Evolutionary conservation across 2,113 vertebrate species (phyloP), one percentile per base, ranked within the genome.

Genomic region (Anas platyrhynchos): DNA sequence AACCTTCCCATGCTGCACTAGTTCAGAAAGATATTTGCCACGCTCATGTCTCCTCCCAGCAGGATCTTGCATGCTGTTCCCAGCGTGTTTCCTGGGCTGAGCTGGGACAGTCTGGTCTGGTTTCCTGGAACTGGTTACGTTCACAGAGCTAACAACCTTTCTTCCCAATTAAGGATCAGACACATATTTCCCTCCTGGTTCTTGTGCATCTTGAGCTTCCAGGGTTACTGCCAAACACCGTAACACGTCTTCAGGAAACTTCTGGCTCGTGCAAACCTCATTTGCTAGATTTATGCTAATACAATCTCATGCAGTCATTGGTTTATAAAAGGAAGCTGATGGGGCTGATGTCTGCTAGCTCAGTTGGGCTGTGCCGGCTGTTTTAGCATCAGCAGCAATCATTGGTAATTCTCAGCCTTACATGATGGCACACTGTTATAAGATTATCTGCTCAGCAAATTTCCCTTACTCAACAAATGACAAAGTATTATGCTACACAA

Each of bases 31-130:
- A 2, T 25, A 46, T n/a, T 34, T 52, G 16, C 43, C 27, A 15
- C 1, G 11, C 3, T 22, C 16, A 18, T 0, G 2, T 16, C 34
- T 69, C 34, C 32, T 32, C 41, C 0, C 0, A 18, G 38, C 44
- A 78, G 38, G 16, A 8, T 6, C 31, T 9, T 20, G 44, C n/a
- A 3, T 6, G 27, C 15, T 46, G 54, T 61, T 89, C 43, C 34
- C 41, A 56, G 36, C 7, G 4, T 4, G 25, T 29, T 59, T 23
- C 62, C n/a, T 14, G 6, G 38, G 38, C 29, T 1, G 1, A 46
- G n/a, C 52, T 32, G 16, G 50, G 44, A 20, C 72, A 44, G 29
- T 6, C 59, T 73, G 74, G 9, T 18, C 43, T 66, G 36, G 10
- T 1, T 3, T 15, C 41, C 9, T 27, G 38, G 44, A 43, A 21